Base-by-base conservation (phyloP, 2,888 invertebrate species). In the Dyspetes luteomarginatus region DNA sequence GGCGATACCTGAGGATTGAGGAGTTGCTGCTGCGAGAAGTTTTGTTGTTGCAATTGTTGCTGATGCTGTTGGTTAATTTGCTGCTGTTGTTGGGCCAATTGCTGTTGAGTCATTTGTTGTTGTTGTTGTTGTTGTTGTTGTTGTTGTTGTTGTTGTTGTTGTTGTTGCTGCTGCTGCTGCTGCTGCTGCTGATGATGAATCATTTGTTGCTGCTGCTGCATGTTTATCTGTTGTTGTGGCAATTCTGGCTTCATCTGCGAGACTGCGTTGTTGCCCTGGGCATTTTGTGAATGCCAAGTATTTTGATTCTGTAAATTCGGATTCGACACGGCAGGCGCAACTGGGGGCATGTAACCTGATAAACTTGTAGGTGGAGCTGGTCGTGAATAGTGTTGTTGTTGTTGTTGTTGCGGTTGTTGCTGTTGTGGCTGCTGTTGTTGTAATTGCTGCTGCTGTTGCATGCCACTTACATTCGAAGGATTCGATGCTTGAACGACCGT, bases 41-140 rank as follows among this genome's bases (percentile, higher is more conserved):
- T 80, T 41, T 80, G 87, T 12, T 83, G 87, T 15, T 83, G 73
- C 75, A 86, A 78, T 62, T 88, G 89, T 74, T 90, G 85, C 68
- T 90, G 92, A 83, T 88, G 87, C 83, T 94, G 94, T 78, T 93
- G 93, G 82, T 93, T 93, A 3, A 93, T 88, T 26, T 93, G 93
- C 50, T 93, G 88, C 77, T 91, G 92, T 50, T 89, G 88, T 72
- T 84, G 85, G 50, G 83, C 83, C 62, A 83, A 87, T 56, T 81
- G 79, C 43, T 83, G 83, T 69, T 83, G 86, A 22, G 83, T 78
- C 12, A 88, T 83, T 71, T 86, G 87, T 43, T 86, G 87, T 55
- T 89, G 88, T 52, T 84, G 87, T 81, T 85, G 84, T 17, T 81
- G 78, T 30, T 82, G 77, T 64, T 85, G 87, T 65, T 88, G 87